A percentile compares a stretch with the other conserved stretches of the same genome.
Conservation (phyloP, 1,140 invertebrate species). For the Bombus huntii region DNA sequence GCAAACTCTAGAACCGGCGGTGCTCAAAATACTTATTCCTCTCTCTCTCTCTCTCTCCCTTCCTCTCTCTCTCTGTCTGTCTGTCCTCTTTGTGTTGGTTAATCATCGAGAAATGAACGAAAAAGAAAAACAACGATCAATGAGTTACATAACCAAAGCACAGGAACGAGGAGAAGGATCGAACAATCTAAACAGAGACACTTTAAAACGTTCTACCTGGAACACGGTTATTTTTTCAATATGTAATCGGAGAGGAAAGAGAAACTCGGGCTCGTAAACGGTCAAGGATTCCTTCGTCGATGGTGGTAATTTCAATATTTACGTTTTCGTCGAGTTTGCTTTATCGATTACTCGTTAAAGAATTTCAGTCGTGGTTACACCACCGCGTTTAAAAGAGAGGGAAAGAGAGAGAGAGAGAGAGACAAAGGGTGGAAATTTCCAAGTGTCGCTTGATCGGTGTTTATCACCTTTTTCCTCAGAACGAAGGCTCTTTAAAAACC, state of each 20-base stretch:
- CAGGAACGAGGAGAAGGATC: no score
- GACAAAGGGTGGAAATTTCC: slow-evolving; percentile 46
- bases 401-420: neutral
- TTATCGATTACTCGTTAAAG: slow-evolving; percentile 23
- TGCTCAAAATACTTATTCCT: slow-evolving; percentile 27
- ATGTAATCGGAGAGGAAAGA: neutral
- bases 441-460: slow-evolving; percentile 33
- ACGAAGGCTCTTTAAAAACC: slow-evolving; percentile 50
- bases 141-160: neutral
- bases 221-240: neutral
- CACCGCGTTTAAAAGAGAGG: no score
- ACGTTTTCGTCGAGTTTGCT: slow-evolving; percentile 7
- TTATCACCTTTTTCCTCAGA: slow-evolving; percentile 40
- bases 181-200: neutral
- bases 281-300: neutral
- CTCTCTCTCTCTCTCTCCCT: neutral
- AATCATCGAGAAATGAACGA: neutral
- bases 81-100: neutral
- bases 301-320: slow-evolving; percentile 16
- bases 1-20: slow-evolving; percentile 54
- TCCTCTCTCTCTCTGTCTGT: neutral
- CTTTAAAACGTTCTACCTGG: neutral
- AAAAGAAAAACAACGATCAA: neutral
- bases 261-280: neutral
- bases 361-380: neutral